These are phyloP conservation scores for Nomada fucata DNA, from an alignment of 2,888 invertebrate species.

Conservation along the genomic window DNA sequence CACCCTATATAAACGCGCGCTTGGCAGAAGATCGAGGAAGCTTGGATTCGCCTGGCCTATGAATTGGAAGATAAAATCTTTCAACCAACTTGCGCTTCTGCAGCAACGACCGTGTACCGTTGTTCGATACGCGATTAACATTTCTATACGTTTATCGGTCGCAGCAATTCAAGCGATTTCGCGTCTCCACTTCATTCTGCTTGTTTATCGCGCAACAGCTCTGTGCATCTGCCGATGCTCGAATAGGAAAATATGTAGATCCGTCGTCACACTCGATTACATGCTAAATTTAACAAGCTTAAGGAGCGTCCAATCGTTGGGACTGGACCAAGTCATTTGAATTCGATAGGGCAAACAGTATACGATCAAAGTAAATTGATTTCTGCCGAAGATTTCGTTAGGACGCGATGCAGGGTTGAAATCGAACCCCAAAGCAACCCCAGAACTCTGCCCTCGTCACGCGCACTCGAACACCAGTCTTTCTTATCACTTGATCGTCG, in stretches of 20 bases:
- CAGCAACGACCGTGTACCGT: slow-evolving; percentile 24
- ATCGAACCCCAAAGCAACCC: too few species aligned
- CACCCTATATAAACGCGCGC: slow-evolving; percentile 25
- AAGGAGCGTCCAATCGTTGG: too few species aligned
- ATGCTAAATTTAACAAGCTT: slow-evolving; percentile 3
- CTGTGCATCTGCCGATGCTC: background rate
- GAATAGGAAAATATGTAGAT: background rate
- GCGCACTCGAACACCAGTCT: too few species aligned
- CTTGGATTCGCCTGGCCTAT: slow-evolving; percentile 23
- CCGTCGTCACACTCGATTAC: background rate
- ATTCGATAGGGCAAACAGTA: too few species aligned
- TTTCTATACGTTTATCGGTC: slow-evolving; percentile 34
- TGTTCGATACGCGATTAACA: slow-evolving; percentile 24
- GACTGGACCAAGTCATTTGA: too few species aligned
- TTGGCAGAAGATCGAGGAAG: slow-evolving; percentile 13
- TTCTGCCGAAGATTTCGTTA: too few species aligned
- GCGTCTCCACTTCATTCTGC: slow-evolving; percentile 13
- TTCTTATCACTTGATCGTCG: too few species aligned
- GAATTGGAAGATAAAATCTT: slow-evolving; percentile 41
- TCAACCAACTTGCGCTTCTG: slow-evolving; percentile 39
- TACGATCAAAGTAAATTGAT: too few species aligned
- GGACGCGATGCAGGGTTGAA: too few species aligned
- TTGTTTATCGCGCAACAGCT: slow-evolving; percentile 16
- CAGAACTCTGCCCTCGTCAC: too few species aligned
- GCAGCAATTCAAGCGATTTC: slow-evolving; percentile 40